Percentiles rank a stretch among this genome's conserved stretches.
These are phyloP conservation scores for Daboia siamensis DNA, from an alignment of 2,113 vertebrate genomes.

Conservation along the genomic window DNA sequence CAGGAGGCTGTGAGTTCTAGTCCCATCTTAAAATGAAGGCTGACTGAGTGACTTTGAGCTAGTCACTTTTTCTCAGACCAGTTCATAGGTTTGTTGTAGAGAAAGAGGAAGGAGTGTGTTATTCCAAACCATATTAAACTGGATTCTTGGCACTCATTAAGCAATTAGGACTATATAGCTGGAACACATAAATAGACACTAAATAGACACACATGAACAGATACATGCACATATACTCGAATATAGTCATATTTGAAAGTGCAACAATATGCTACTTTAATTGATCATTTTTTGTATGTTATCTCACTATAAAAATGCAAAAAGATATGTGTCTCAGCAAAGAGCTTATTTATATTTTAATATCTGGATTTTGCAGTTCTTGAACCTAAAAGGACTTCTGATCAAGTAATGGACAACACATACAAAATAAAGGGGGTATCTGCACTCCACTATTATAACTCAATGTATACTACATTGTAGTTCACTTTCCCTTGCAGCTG, in stretches of 20 bases:
- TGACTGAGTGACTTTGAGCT: too few species aligned
- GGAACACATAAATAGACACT: too few species aligned
- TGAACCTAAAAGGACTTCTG: slow-evolving; percentile 39
- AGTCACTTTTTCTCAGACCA: too few species aligned
- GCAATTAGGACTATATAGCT: background rate
- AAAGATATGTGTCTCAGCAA: background rate
- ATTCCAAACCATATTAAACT: background rate
- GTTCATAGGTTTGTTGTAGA: too few species aligned
- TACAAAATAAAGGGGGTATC: slow-evolving; percentile 30
- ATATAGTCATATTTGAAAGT: background rate
- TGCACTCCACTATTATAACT: background rate
- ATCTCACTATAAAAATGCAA: background rate
- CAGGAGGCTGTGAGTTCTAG: too few species aligned
- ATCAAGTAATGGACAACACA: slow-evolving; percentile 40
- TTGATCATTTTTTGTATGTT: background rate
- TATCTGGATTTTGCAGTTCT: background rate
- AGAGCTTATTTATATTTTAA: background rate
- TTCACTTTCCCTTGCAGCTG: slow-evolving; percentile 1
- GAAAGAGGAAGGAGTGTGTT: too few species aligned
- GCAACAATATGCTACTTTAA: background rate
- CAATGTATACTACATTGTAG: slow-evolving; percentile 9
- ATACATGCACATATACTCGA: background rate
- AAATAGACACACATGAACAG: background rate
- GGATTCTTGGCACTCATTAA: background rate
- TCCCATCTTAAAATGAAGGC: too few species aligned